Conservation (phyloP, 2,113 vertebrate species). For the Condylura cristata region DNA sequence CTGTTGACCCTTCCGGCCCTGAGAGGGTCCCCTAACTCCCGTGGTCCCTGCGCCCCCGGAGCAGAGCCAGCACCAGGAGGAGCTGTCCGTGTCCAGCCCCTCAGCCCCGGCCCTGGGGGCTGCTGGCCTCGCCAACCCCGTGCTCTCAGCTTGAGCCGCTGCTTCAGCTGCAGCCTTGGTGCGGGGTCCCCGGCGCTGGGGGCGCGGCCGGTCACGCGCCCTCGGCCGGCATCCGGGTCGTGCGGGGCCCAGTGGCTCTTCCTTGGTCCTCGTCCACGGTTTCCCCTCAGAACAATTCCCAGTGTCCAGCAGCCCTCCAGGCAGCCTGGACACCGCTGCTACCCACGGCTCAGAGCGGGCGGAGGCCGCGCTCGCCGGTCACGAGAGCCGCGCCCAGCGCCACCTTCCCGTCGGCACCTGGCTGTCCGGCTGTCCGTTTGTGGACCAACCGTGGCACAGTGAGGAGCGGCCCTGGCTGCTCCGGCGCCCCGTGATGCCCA, state of each 20-base stretch:
- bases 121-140: background rate
- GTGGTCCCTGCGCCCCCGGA: background rate
- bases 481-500: too few species aligned
- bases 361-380: too few species aligned
- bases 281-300: background rate
- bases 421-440: too few species aligned
- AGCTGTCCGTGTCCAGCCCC: background rate
- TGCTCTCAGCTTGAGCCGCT: background rate
- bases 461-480: too few species aligned
- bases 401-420: too few species aligned
- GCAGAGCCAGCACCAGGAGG: background rate
- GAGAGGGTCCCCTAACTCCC: background rate
- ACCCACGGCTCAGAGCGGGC: background rate
- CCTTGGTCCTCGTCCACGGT: background rate
- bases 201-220: too few species aligned
- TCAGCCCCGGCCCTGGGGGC: fast-evolving
- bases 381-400: too few species aligned
- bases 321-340: background rate
- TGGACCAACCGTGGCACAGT: too few species aligned
- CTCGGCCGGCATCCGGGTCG: background rate
- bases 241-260: background rate
- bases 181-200: fast-evolving
- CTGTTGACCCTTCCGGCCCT: background rate
- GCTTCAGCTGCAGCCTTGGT: fast-evolving
- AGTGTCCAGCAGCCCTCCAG: background rate